Conservation (phyloP, 35 echinoderm and acorn worm species). For the Apostichopus parvimensis region DNA sequence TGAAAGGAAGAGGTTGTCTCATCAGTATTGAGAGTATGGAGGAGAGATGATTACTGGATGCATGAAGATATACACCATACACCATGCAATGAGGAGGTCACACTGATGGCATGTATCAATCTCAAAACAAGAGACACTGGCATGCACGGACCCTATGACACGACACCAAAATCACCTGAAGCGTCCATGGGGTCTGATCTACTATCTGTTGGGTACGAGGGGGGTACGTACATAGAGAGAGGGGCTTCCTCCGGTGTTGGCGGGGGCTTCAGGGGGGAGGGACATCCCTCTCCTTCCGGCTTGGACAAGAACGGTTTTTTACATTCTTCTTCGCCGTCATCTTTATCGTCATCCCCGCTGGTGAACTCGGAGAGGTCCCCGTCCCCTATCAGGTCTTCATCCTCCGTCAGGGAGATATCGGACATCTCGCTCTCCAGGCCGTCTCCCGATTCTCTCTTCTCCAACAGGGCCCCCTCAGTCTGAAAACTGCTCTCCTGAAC, state of each 20-base stretch:
- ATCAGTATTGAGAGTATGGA: background rate
- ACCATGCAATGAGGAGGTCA: too few species aligned
- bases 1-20: background rate
- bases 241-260: background rate
- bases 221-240: slow-evolving; percentile 39
- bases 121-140: background rate
- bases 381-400: slow-evolving; percentile 56
- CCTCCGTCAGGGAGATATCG: slow-evolving; percentile 17
- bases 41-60: background rate
- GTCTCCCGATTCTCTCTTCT: slow-evolving; percentile 63
- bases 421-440: slow-evolving; percentile 49
- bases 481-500: background rate
- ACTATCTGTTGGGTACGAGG: slow-evolving; percentile 14
- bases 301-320: slow-evolving; percentile 51
- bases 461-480: slow-evolving; percentile 9
- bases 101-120: too few species aligned
- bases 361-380: slow-evolving; percentile 53
- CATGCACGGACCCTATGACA: background rate
- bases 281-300: background rate
- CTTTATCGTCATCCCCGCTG: slow-evolving; percentile 61
- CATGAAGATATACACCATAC: background rate
- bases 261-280: background rate
- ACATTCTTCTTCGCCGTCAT: slow-evolving; percentile 17
- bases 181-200: background rate
- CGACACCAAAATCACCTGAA: slow-evolving; percentile 6